Evolutionary conservation across 2,113 vertebrate species (phyloP).

Genomic region (Scolopax mira): DNA sequence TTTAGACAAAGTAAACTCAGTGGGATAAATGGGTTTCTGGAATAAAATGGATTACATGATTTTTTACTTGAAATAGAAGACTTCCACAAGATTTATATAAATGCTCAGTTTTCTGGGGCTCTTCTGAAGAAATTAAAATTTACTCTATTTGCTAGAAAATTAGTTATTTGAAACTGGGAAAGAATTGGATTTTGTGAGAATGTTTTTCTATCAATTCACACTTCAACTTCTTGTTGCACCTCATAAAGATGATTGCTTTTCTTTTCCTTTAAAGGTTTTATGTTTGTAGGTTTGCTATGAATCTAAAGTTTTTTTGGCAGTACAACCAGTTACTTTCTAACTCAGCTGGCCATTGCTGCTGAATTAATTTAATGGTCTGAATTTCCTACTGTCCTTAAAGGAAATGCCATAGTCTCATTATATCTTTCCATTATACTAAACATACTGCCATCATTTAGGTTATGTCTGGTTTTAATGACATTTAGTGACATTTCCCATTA

Average conservation of each 20-base stretch:
- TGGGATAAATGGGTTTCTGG: neutral
- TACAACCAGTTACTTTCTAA: neutral
- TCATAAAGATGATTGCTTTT: neutral
- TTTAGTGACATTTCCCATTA: slow-evolving; percentile 46
- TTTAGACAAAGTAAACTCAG: neutral
- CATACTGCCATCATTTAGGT: slow-evolving; percentile 3
- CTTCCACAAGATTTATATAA: neutral
- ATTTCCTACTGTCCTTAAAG: slow-evolving; percentile 10
- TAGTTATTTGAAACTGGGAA: neutral
- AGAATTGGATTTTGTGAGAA: neutral
- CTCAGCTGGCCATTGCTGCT: neutral
- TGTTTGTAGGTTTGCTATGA: neutral
- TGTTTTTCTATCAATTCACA: neutral
- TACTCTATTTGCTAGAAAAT: neutral
- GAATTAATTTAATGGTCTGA: slow-evolving; percentile 32
- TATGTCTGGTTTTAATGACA: slow-evolving; percentile 45
- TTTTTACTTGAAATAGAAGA: neutral
- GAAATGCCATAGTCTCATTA: slow-evolving; percentile 38
- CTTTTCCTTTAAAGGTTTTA: neutral
- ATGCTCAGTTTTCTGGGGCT: neutral
- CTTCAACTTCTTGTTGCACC: neutral
- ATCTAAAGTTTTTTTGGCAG: neutral
- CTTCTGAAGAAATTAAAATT: neutral
- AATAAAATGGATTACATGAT: neutral
- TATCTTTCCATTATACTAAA: slow-evolving; percentile 14